Percentiles rank a stretch among this genome's conserved stretches.
These are phyloP conservation scores for Tillus elongatus DNA, from an alignment of 2,888 invertebrate genomes.

Conservation along the genomic window DNA sequence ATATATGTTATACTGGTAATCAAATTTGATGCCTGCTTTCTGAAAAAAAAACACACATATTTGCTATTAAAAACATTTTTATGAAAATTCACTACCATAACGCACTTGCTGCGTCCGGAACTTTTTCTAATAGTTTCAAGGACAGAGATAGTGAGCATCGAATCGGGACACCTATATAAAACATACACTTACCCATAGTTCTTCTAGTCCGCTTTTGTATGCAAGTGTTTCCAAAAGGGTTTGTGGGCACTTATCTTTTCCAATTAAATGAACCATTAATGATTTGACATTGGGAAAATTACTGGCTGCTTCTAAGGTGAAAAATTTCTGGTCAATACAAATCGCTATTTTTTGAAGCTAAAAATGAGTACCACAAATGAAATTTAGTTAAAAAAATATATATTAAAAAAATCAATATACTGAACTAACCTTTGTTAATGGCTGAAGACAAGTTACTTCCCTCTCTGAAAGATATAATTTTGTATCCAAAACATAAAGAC, in stretches of 20 bases:
- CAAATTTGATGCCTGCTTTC: too few species aligned
- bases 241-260: not conserved
- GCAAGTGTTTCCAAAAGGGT: not conserved
- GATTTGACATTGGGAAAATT: not conserved
- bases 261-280: slow-evolving; percentile 3
- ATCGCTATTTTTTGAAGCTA: slow-evolving; percentile 12
- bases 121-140: too few species aligned
- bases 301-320: not conserved
- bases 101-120: too few species aligned
- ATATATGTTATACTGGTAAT: too few species aligned
- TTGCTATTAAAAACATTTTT: too few species aligned
- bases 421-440: not conserved
- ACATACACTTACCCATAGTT: slow-evolving; percentile 13
- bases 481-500: slow-evolving; percentile 12
- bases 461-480: slow-evolving; percentile 10
- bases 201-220: slow-evolving; percentile 7
- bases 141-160: not conserved
- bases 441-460: not conserved
- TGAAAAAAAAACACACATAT: not conserved
- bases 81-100: too few species aligned
- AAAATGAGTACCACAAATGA: slow-evolving; percentile 8
- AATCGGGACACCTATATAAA: not conserved
- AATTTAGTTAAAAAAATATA: not conserved
- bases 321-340: not conserved
- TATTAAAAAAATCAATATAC: not conserved